phyloP scores from a whole-genome alignment of 2,797 vertebrate species.

The Cheirogaleus major region DNA sequence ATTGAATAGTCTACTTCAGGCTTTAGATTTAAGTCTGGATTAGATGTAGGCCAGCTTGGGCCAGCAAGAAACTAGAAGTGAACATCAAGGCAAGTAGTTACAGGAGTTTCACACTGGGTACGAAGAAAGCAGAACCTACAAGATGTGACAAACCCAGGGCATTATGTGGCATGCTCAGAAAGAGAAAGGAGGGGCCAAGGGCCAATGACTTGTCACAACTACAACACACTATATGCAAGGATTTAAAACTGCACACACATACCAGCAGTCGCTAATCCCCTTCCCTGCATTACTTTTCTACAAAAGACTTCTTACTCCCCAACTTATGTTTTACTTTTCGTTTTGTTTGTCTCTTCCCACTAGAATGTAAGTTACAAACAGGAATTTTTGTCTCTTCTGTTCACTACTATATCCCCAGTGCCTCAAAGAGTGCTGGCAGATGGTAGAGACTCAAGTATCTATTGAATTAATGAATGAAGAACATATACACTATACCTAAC shows the following conservation, averaged over 20 bases:
- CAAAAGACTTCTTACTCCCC: neutral
- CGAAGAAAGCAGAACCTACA: neutral
- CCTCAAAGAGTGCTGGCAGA: neutral
- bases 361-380: slow-evolving; percentile 21
- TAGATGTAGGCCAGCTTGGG: neutral
- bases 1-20: neutral
- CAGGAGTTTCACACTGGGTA: neutral
- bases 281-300: neutral
- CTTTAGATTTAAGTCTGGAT: slow-evolving; percentile 2
- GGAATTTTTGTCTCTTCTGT: slow-evolving; percentile 18
- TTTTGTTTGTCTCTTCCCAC: slow-evolving; percentile 18
- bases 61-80: slow-evolving; percentile 1
- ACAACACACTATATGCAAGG: neutral
- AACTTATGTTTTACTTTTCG: neutral
- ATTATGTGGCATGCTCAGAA: neutral
- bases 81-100: neutral
- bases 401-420: neutral
- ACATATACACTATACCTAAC: neutral
- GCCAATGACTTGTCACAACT: slow-evolving; percentile 17
- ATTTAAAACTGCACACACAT: neutral
- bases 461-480: neutral
- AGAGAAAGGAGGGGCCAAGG: neutral
- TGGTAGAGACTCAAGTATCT: neutral
- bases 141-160: neutral
- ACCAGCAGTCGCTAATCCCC: neutral